A percentile compares a stretch with the other conserved stretches of the same genome.
phyloP scores from a whole-genome alignment of 2,888 invertebrate genomes.

The Ichneumon xanthorius region DNA sequence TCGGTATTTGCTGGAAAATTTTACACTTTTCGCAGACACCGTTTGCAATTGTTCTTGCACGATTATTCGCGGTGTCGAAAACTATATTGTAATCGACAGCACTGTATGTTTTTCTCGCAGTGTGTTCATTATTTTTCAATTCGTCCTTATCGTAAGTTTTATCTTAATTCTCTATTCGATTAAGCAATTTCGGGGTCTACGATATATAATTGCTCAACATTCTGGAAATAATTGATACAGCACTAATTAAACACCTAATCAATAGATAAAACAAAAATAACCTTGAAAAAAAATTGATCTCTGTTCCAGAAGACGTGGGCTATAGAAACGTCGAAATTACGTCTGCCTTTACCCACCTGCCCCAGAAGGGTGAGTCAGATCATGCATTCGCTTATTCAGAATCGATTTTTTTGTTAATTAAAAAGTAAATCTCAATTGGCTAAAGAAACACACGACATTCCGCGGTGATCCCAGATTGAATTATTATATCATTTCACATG shows the following conservation, averaged over 20 bases:
- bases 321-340: slow-evolving; percentile 85
- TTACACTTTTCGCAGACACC: not conserved
- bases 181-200: not conserved
- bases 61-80: no score
- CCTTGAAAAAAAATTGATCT: slow-evolving; percentile 52
- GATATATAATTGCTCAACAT: slow-evolving; percentile 15
- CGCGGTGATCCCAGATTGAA: slow-evolving; percentile 16
- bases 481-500: slow-evolving; percentile 18
- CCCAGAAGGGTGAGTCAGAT: slow-evolving; percentile 83
- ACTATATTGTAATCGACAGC: not conserved
- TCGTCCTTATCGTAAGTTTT: not conserved
- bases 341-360: slow-evolving; percentile 85
- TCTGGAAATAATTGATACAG: slow-evolving; percentile 1
- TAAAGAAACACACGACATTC: slow-evolving; percentile 34
- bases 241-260: not conserved
- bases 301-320: slow-evolving; percentile 86
- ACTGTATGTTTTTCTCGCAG: not conserved
- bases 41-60: no score
- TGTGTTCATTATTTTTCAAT: not conserved
- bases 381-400: not conserved
- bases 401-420: not conserved
- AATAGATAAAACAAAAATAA: slow-evolving; percentile 17
- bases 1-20: not conserved
- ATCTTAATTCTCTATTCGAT: not conserved
- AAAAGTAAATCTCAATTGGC: not conserved